Evolutionary conservation across 2,888 invertebrate genomes (phyloP), one percentile per base, ranked within the genome.

Genomic region (Carcina quercana): DNA sequence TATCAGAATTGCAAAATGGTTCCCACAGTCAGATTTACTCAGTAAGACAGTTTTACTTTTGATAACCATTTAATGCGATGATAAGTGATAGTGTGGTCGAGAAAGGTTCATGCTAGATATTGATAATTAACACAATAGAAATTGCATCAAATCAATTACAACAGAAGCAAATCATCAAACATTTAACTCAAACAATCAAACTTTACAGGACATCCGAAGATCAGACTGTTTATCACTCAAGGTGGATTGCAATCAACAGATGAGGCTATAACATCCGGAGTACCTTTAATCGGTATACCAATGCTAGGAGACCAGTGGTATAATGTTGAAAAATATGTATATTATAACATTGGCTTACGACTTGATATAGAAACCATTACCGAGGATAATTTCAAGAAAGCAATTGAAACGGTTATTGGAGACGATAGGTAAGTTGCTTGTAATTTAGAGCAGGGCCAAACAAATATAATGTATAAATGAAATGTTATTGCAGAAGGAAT

Each of bases 201-300:
- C 7, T 15, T 45, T 52, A 13, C 34, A 67, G 66, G 45, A 2
- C 82, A 84, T 42, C 65, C 70, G 5, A 82, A 78, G 12, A 32
- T 83, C 2, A 80, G 75, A 34, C 34, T 75, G 1, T 83, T 83
- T 35, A 62, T 82, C 15, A 74, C 71, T 0, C 79, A 80, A 63
- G 74, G 69, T 31, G 78, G 79, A 5, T 40, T 74, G 2, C 76
- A 78, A 35, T 76, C 78, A 0, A 59, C 71, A 2, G 73, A 80
- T 30, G 80, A 82, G 45, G 64, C 78, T 2, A 57, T 80, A 2
- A 55, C 53, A n/a, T 63, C 62, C 2, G 62, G 61, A 25, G 64
- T 73, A 0, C 78, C 79, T 2, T 39, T 78, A 7, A 43, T 78
- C 7, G 72, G 61, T 11, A 36, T 76, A 26, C 74, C 76, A 0